A percentile compares a stretch with the other conserved stretches of the same genome.
Conservation (phyloP, 2,113 vertebrate species). For the Merops nubicus region DNA sequence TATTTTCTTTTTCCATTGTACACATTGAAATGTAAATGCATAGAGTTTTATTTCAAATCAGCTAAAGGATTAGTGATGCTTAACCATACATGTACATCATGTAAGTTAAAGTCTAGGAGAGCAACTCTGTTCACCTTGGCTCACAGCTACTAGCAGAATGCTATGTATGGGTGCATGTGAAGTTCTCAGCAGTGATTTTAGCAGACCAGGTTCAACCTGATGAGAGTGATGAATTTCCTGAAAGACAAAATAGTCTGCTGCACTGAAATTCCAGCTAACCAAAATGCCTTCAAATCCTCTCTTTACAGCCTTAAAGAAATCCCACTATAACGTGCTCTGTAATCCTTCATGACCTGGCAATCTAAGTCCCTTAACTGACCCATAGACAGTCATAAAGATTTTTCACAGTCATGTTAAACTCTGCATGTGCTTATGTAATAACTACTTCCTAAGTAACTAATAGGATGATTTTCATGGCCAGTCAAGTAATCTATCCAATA, state of each 20-base stretch:
- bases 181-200: neutral
- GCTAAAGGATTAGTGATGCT: neutral
- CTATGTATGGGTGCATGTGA: accelerated
- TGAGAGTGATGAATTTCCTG: neutral
- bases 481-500: neutral
- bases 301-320: neutral
- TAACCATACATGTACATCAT: neutral
- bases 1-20: neutral
- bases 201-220: neutral
- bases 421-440: accelerated
- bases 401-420: neutral
- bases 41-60: neutral
- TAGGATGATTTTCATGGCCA: neutral
- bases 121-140: neutral
- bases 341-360: neutral
- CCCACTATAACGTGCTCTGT: neutral
- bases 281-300: accelerated
- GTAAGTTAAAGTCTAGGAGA: neutral
- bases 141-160: neutral
- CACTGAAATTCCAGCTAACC: neutral
- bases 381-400: neutral
- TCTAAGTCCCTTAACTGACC: neutral
- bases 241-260: neutral
- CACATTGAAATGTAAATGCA: neutral
- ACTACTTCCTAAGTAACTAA: neutral